Percentiles rank a stretch among this genome's conserved stretches.
Conservation (phyloP, 1,140 invertebrate species). For the Listronotus oregonensis region DNA sequence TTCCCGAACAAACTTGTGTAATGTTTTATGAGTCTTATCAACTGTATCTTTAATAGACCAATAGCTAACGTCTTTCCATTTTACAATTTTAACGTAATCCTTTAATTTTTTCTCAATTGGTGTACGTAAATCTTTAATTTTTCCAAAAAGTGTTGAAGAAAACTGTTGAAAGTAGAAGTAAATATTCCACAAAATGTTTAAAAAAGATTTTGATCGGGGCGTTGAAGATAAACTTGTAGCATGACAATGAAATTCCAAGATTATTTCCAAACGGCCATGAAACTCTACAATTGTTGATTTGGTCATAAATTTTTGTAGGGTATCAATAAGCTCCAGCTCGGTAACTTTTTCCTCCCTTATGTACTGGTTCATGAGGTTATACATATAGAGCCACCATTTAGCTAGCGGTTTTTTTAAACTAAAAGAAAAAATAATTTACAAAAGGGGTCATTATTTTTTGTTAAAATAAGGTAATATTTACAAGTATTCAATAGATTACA, state of each 20-base stretch:
- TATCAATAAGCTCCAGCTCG: conserved; percentile 57
- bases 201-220: conserved; percentile 59
- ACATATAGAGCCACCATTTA: conserved; percentile 92
- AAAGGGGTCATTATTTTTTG: no score
- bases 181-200: conserved; percentile 82
- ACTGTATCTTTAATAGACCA: conserved; percentile 90
- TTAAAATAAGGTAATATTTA: background rate
- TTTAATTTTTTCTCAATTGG: conserved; percentile 92
- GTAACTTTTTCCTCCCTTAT: conserved; percentile 45
- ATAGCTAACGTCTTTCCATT: conserved; percentile 95
- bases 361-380: conserved; percentile 61
- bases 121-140: conserved; percentile 68
- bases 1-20: conserved; percentile 86
- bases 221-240: conserved; percentile 61
- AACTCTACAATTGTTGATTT: conserved; percentile 84
- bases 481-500: background rate
- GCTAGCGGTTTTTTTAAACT: conserved; percentile 68
- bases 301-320: conserved; percentile 84
- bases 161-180: conserved; percentile 88
- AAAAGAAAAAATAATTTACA: conserved; percentile 29
- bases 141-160: conserved; percentile 62
- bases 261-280: conserved; percentile 74
- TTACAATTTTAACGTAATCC: conserved; percentile 93
- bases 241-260: conserved; percentile 80
- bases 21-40: conserved; percentile 83